Conservation (phyloP, 53 echinoderm and acorn worm species). For the Arbacia lixula region DNA sequence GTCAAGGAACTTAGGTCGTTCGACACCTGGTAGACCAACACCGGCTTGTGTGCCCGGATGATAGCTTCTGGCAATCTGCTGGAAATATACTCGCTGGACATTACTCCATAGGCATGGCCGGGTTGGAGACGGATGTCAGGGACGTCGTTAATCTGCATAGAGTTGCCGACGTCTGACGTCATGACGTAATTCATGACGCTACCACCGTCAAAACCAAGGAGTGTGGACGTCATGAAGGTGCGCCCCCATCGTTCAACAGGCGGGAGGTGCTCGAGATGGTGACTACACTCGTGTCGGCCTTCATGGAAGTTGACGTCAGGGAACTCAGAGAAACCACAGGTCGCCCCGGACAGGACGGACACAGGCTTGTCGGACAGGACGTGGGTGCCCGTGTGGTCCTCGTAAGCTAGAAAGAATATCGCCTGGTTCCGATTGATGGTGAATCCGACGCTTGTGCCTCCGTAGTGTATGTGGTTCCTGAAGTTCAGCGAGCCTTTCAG, state of each 20-base stretch:
- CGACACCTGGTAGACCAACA: slow-evolving; percentile 34
- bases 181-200: slow-evolving; percentile 13
- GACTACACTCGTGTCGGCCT: slow-evolving; percentile 62
- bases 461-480: slow-evolving; percentile 44
- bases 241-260: slow-evolving; percentile 81
- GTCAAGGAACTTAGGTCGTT: slow-evolving; percentile 7
- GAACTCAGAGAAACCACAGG: slow-evolving; percentile 63
- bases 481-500: slow-evolving; percentile 12
- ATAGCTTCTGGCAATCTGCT: not conserved
- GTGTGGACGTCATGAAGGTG: slow-evolving; percentile 38
- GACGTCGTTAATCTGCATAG: slow-evolving; percentile 3
- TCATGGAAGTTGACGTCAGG: not conserved
- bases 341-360: slow-evolving; percentile 72
- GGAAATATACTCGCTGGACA: not conserved
- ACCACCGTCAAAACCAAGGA: slow-evolving; percentile 21
- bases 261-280: slow-evolving; percentile 72
- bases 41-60: not conserved
- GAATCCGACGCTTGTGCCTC: slow-evolving; percentile 22
- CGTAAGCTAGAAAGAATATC: slow-evolving; percentile 67
- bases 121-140: not conserved
- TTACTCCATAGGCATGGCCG: not conserved
- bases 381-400: slow-evolving; percentile 72
- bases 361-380: slow-evolving; percentile 65
- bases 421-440: slow-evolving; percentile 60
- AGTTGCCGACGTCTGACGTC: not conserved